Conservation (phyloP, 2,113 vertebrate species). For the human region GRCh38 chr11:110761001-110761500, state of each 20-base stretch:
- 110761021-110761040: background rate
- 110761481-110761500: background rate
- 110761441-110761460: background rate
- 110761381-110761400: background rate
- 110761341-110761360: background rate
- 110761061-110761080: background rate
- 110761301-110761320: background rate
- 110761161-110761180: background rate
- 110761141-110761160: background rate
- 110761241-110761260: background rate
- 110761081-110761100: background rate
- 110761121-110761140: background rate
- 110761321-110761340: background rate
- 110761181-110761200: background rate
- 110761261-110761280: background rate
- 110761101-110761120: background rate
- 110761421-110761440: background rate
- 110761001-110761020: background rate
- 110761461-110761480: background rate
- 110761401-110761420: background rate
- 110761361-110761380: background rate
- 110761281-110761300: background rate
- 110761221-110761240: background rate
- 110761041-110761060: background rate
- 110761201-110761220: conserved; percentile 20